Evolutionary conservation across 2,797 vertebrate genomes (phyloP), one percentile per base, ranked within the genome.

Genomic region (Coregonus sp.): DNA sequence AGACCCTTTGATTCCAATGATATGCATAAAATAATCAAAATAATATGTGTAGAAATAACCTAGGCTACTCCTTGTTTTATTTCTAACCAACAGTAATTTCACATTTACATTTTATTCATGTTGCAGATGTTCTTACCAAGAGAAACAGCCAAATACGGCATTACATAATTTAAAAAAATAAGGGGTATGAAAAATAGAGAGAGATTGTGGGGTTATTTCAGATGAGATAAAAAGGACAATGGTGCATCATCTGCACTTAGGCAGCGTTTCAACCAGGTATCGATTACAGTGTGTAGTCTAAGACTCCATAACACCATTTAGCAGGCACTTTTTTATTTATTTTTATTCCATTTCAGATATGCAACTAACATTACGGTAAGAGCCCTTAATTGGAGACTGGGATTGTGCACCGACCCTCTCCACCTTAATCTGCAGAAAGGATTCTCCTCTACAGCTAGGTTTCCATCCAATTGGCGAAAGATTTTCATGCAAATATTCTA

Each of bases 291-390:
- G 78, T 74, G 83, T 80, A 76, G 84, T 84, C 85, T 80, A 84
- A 80, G 84, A 88, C 86, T 88, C 93, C 93, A 94, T 95, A 94
- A 93, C 76, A 83, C 81, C 89, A 93, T 94, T 95, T 89, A 92
- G 93, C 87, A 89, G 90, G 91, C 87, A 86, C 85, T 89, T 90
- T 92, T 89, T 25, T 89, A 86, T 86, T 93, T 92, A 2, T 33
- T 33, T 33, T 85, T 89, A 90, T 92, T 92, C 75, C 75, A 89
- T 89, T 90, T 91, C 85, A 90, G 86, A 87, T 87, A 87, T 75
- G 77, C 90, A 89, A 81, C 92, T 93, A 88, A 91, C 89, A 88
- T 90, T 92, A 92, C 90, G 83, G 85, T 85, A 89, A 90, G 82
- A 82, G 81, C 84, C 88, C 54, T 86, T 78, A 77, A 85, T 85